Conservation (phyloP, 2,888 invertebrate genomes). For the Byasa hedistus region DNA sequence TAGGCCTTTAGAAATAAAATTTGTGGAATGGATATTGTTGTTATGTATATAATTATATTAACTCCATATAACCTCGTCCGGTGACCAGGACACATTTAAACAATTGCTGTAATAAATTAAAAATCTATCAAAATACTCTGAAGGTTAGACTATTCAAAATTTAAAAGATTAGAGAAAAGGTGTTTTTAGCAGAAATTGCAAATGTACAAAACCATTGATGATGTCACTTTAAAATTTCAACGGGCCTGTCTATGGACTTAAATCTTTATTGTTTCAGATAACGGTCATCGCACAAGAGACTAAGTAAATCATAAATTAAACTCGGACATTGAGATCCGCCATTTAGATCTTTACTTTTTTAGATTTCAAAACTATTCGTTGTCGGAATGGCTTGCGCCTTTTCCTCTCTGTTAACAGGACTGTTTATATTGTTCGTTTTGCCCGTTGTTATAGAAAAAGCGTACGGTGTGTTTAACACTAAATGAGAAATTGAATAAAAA, state of each 20-base stretch:
- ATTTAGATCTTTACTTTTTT: not conserved
- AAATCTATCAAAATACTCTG: too few relatives aligned
- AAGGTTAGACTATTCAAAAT: too few relatives aligned
- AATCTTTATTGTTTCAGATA: slow-evolving; percentile 28
- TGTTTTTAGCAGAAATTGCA: too few relatives aligned
- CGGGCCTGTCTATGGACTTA: slow-evolving; percentile 5
- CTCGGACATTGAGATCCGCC: not conserved
- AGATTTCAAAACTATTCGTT: not conserved
- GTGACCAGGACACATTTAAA: too few relatives aligned
- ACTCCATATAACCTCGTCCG: too few relatives aligned
- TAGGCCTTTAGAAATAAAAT: not conserved
- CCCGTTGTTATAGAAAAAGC: slow-evolving; percentile 19
- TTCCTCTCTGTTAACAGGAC: slow-evolving; percentile 12
- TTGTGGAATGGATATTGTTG: too few relatives aligned
- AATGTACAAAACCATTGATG: too few relatives aligned
- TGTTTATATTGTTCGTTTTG: slow-evolving; percentile 22
- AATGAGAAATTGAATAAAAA: not conserved
- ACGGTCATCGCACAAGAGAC: slow-evolving; percentile 15
- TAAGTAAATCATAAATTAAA: slow-evolving; percentile 1
- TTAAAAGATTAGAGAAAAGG: too few relatives aligned
- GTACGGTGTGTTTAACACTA: not conserved
- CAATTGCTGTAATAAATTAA: too few relatives aligned
- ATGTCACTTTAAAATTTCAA: not conserved
- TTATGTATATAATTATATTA: too few relatives aligned
- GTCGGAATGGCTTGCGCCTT: slow-evolving; percentile 16